Base-by-base conservation (phyloP, 2,113 vertebrate species). In the Calyptomena viridis region DNA sequence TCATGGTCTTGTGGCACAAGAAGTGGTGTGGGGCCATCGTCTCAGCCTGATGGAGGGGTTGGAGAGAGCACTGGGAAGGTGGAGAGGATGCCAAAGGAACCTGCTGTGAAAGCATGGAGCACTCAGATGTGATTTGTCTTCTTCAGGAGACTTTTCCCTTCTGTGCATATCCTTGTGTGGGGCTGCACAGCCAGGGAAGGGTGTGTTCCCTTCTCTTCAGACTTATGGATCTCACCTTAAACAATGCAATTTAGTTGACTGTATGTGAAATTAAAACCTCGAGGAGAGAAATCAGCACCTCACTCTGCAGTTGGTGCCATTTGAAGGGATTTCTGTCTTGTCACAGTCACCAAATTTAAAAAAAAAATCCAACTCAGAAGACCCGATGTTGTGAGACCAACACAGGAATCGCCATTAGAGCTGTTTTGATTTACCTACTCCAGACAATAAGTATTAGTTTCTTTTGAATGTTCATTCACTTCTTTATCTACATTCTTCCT, bases 11-110 rank as follows among this genome's bases (percentile, higher is more conserved):
- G 37, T 49, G 15, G 28, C 25, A 42, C 52, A n/a, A 22, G 9
- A 10, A 7, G 12, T 5, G 37, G 5, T 14, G 37, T 52, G 35
- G 14, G 35, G 5, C 16, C 46, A 6, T 16, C 0, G 2, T 35
- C 53, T 72, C 37, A 37, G 42, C 14, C 37, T 49, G 40, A 0
- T 2, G 9, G 42, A 72, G 42, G 11, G 55, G 20, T 1, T 78
- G 47, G 44, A 63, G 33, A 2, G 6, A n/a, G 39, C 17, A 50
- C 0, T 3, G 30, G 50, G 28, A 84, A 86, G 22, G 28, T 3
- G 1, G 28, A 75, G 30, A 35, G 8, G 21, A 28, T 66, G 30
- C 3, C 50, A 30, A 20, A 81, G 24, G 23, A 19, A 53, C 21
- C 28, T 71, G 39, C 14, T 4, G 6, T 47, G 55, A 53, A 42